Evolutionary conservation across 2,888 invertebrate species (phyloP).

Genomic region (Tortricodes alternella): DNA sequence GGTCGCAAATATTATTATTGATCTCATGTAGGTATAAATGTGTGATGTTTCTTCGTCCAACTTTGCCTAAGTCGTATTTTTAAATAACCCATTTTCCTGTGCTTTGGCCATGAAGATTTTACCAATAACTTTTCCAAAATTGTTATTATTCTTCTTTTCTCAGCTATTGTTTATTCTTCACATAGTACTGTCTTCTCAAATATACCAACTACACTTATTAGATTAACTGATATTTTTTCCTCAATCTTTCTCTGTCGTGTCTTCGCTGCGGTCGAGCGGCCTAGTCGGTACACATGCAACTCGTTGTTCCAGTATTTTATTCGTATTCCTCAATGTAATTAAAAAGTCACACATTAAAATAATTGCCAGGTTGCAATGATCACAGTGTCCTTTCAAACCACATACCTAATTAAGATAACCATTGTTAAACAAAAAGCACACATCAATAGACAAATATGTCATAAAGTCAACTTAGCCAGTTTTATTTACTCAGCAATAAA

Average conservation of each 20-base stretch:
- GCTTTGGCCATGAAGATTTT: no score
- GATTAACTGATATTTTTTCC: constrained; percentile 46
- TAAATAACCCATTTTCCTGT: no score
- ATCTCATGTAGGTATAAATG: no score
- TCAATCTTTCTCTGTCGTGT: constrained; percentile 58
- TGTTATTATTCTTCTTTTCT: no score
- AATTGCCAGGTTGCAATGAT: neutral
- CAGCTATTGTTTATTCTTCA: neutral
- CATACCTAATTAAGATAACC: neutral
- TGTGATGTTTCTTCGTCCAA: no score
- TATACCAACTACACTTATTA: constrained; percentile 10
- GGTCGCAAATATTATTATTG: neutral
- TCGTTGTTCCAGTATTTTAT: constrained; percentile 27
- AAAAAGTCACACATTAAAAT: constrained; percentile 3
- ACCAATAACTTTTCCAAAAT: no score
- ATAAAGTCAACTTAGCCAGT: neutral
- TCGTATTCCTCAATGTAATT: constrained; percentile 6
- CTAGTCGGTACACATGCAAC: constrained; percentile 32
- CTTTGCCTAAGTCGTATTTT: no score
- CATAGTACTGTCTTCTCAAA: neutral
- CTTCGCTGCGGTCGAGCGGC: constrained; percentile 31
- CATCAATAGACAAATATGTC: neutral
- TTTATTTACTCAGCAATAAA: constrained; percentile 8
- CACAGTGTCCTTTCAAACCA: neutral
- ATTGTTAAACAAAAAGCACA: neutral